These are phyloP conservation scores for Bergia puertoricense DNA, from an alignment of 92 coral and sea anemone genomes.

Conservation along the genomic window DNA sequence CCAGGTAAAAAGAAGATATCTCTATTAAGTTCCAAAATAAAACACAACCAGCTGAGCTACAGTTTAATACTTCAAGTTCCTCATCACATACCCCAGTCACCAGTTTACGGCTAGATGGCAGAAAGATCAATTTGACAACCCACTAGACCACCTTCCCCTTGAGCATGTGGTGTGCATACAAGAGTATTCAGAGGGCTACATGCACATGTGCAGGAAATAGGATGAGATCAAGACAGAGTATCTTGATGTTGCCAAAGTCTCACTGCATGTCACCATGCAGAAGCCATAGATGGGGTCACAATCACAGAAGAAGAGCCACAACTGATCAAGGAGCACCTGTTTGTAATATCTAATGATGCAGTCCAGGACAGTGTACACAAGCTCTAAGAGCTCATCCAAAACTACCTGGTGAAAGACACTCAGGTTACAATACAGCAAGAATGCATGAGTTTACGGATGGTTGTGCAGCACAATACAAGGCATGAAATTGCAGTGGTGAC, in stretches of 20 bases:
- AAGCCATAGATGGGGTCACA: slow-evolving; percentile 29
- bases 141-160: slow-evolving; percentile 30
- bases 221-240: slow-evolving; percentile 40
- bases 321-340: slow-evolving; percentile 34
- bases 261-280: slow-evolving; percentile 26
- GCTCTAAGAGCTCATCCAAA: slow-evolving; percentile 26
- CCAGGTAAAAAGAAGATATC: slow-evolving; percentile 44
- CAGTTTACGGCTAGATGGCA: slow-evolving; percentile 43
- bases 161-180: slow-evolving; percentile 27
- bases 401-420: slow-evolving; percentile 28
- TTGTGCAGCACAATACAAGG: slow-evolving; percentile 36
- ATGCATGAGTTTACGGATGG: slow-evolving; percentile 43
- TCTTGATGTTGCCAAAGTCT: slow-evolving; percentile 36
- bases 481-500: background rate
- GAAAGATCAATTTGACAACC: slow-evolving; percentile 23
- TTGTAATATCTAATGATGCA: slow-evolving; percentile 30
- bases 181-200: slow-evolving; percentile 41
- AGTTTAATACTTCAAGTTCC: slow-evolving; percentile 14
- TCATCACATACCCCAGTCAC: slow-evolving; percentile 25
- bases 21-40: slow-evolving; percentile 33
- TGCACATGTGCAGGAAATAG: slow-evolving; percentile 13
- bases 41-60: slow-evolving; percentile 37
- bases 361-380: slow-evolving; percentile 33
- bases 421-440: slow-evolving; percentile 6
- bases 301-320: slow-evolving; percentile 50